Percentiles rank a stretch among this genome's conserved stretches.
These are phyloP conservation scores for Diachasmimorpha longicaudata DNA, from an alignment of 1,140 invertebrate species.

Conservation along the genomic window DNA sequence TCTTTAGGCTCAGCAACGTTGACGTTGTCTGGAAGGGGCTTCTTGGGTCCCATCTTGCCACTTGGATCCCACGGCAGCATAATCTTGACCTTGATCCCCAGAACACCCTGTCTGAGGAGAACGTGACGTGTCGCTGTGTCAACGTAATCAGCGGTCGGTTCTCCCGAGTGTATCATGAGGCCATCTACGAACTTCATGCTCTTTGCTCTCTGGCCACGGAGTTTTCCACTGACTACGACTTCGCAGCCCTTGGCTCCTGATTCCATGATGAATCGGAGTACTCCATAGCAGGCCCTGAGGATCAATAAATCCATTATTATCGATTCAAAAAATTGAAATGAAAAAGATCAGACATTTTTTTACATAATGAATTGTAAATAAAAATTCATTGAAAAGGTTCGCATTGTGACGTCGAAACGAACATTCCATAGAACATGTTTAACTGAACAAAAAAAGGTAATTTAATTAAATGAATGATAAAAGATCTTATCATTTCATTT, in stretches of 20 bases:
- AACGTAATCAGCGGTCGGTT: slow-evolving; percentile 98
- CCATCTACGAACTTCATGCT: slow-evolving; percentile 99
- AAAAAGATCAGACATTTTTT: too few species aligned
- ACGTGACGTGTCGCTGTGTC: slow-evolving; percentile 98
- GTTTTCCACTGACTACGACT: slow-evolving; percentile 98
- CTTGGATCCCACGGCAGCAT: slow-evolving; percentile 98
- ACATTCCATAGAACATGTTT: too few species aligned
- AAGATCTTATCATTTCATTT: too few species aligned
- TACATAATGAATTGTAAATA: too few species aligned
- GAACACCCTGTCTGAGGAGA: slow-evolving; percentile 88
- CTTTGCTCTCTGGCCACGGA: slow-evolving; percentile 98
- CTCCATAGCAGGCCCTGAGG: slow-evolving; percentile 95
- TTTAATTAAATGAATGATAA: too few species aligned
- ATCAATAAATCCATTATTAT: neutral
- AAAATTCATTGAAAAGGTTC: too few species aligned
- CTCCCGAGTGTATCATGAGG: slow-evolving; percentile 99
- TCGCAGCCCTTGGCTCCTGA: slow-evolving; percentile 96
- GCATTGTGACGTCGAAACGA: too few species aligned
- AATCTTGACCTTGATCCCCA: slow-evolving; percentile 97
- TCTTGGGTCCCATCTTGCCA: slow-evolving; percentile 97
- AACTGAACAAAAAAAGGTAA: too few species aligned
- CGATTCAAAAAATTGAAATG: slow-evolving; percentile 4
- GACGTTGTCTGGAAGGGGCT: slow-evolving; percentile 96
- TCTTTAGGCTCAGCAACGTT: slow-evolving; percentile 94
- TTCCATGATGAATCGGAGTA: slow-evolving; percentile 99